phyloP scores from a whole-genome alignment of 2,113 vertebrate species.

The Limanda limanda region DNA sequence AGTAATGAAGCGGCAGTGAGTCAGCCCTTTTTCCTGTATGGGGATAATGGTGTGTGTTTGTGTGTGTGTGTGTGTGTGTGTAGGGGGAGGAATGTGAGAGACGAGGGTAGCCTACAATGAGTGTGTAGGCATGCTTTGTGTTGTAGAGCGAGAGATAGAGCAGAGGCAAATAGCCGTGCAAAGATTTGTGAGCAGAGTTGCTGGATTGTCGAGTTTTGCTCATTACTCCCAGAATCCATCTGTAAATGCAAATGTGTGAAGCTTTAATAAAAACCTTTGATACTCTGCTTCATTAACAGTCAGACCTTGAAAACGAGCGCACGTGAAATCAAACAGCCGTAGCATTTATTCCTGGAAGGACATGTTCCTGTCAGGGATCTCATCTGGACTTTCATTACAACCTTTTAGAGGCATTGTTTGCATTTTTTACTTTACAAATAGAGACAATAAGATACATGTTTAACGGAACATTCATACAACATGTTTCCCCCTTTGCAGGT shows the following conservation, averaged over 20 bases:
- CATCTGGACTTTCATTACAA: not conserved
- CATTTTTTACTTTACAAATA: not conserved
- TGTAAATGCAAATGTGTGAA: slow-evolving; percentile 15
- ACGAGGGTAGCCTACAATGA: slow-evolving; percentile 25
- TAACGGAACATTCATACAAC: too few species aligned
- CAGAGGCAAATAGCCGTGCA: slow-evolving; percentile 31
- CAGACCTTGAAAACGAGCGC: too few species aligned
- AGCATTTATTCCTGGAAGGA: not conserved
- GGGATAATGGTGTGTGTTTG: slow-evolving; percentile 28
- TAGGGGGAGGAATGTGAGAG: slow-evolving; percentile 42
- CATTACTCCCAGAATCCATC: slow-evolving; percentile 5
- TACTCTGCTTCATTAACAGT: slow-evolving; percentile 11
- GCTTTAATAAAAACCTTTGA: slow-evolving; percentile 1
- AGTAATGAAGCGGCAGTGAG: slow-evolving; percentile 76
- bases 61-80: too few species aligned
- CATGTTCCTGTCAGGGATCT: not conserved
- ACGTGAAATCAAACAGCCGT: not conserved
- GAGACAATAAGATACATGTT: too few species aligned
- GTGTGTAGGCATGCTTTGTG: slow-evolving; percentile 51
- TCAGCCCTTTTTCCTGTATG: slow-evolving; percentile 65
- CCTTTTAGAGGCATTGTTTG: not conserved
- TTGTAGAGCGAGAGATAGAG: slow-evolving; percentile 39
- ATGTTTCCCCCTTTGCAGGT: not conserved
- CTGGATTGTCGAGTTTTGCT: slow-evolving; percentile 22
- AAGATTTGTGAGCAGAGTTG: not conserved